Conservation (phyloP, 2,113 vertebrate genomes). For the Dasyprocta punctata region DNA sequence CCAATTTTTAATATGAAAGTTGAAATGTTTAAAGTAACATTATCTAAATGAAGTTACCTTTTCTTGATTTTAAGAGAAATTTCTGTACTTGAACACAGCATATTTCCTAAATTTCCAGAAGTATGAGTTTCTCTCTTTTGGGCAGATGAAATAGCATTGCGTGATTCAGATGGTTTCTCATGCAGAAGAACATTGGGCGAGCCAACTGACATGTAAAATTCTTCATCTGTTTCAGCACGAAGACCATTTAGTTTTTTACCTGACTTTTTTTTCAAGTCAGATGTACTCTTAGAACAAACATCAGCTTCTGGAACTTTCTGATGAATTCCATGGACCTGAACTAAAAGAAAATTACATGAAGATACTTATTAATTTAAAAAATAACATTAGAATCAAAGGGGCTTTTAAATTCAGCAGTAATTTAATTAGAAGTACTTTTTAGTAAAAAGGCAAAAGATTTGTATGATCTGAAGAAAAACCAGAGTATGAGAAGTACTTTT, state of each 20-base stretch:
- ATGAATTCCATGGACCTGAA: conserved; percentile 5
- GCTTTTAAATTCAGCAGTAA: conserved; percentile 18
- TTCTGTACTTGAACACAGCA: conserved; percentile 43
- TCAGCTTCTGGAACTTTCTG: conserved; percentile 8
- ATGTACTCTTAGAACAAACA: conserved; percentile 43
- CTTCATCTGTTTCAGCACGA: background rate
- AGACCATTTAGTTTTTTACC: background rate
- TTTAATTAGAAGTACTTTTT: conserved; percentile 37
- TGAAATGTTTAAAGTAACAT: background rate
- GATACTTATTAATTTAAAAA: background rate
- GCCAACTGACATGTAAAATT: conserved; percentile 43
- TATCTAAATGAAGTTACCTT: conserved; percentile 70
- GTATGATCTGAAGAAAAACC: no score
- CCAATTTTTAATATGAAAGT: background rate
- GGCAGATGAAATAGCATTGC: conserved; percentile 64
- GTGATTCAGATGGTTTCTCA: background rate
- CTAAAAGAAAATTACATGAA: conserved; percentile 72
- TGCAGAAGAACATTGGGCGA: conserved; percentile 63
- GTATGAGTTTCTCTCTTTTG: background rate
- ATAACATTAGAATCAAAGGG: conserved; percentile 16
- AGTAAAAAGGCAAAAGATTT: background rate
- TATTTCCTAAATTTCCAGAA: conserved; percentile 58
- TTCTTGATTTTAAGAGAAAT: conserved; percentile 75
- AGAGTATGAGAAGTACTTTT: conserved; percentile 26
- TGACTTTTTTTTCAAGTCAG: background rate